Percentiles rank a stretch among this genome's conserved stretches.
phyloP scores from a whole-genome alignment of 2,113 vertebrate genomes.

The Trematocara nigrifrons region DNA sequence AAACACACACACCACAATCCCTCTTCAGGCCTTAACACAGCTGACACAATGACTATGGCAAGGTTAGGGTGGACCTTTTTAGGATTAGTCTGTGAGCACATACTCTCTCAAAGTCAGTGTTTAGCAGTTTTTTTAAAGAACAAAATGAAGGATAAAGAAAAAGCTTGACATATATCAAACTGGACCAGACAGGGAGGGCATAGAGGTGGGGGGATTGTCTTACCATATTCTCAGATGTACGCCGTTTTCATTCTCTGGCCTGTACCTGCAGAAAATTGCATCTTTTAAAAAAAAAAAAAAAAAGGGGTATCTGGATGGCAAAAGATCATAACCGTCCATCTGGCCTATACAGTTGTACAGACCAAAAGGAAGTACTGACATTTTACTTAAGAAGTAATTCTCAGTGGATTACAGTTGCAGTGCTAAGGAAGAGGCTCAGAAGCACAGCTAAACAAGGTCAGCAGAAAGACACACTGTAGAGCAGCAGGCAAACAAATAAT shows the following conservation, averaged over 20 bases:
- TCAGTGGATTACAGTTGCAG: constrained; percentile 53
- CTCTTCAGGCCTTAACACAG: constrained; percentile 43
- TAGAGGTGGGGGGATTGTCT: constrained; percentile 77
- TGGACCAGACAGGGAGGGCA: constrained; percentile 48
- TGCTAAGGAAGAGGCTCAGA: constrained; percentile 26
- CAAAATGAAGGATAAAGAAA: constrained; percentile 29
- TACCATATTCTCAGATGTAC: constrained; percentile 99
- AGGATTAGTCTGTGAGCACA: constrained; percentile 75
- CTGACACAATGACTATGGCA: constrained; percentile 61
- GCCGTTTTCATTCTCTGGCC: constrained; percentile 99
- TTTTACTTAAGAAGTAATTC: constrained; percentile 44
- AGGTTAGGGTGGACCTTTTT: constrained; percentile 68
- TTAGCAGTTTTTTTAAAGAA: constrained; percentile 11
- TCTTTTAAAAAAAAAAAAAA: constrained; percentile 72
- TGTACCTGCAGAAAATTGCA: constrained; percentile 98
- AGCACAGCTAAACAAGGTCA: constrained; percentile 59
- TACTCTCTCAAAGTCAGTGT: constrained; percentile 46
- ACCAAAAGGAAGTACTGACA: constrained; percentile 21
- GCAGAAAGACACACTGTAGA: constrained; percentile 54
- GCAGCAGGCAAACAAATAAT: constrained; percentile 57
- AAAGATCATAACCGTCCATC: constrained; percentile 4
- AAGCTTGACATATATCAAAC: constrained; percentile 45
- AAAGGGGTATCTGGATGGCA: constrained; percentile 1
- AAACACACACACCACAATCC: constrained; percentile 31
- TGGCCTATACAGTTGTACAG: constrained; percentile 28